phyloP scores from a whole-genome alignment of 2,888 invertebrate genomes.

The Acholoe squamosa region DNA sequence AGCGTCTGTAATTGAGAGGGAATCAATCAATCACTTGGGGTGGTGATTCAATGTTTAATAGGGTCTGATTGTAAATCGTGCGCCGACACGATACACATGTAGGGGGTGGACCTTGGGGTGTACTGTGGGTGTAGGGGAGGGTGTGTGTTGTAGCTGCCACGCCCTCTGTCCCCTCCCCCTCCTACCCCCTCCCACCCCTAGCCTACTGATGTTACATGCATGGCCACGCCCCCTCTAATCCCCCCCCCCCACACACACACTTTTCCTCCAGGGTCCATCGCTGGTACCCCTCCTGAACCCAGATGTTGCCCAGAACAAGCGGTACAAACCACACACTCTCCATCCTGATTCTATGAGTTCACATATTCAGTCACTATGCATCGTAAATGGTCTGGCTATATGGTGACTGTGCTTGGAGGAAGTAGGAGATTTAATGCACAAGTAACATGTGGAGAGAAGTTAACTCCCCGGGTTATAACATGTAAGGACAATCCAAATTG shows the following conservation, averaged over 20 bases:
- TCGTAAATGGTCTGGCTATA: neutral
- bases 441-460: neutral
- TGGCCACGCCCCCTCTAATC: neutral
- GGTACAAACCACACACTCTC: neutral
- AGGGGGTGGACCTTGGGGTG: slow-evolving; percentile 24
- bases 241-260: neutral
- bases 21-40: slow-evolving; percentile 41
- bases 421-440: neutral
- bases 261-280: neutral
- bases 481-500: slow-evolving; percentile 18
- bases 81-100: slow-evolving; percentile 27
- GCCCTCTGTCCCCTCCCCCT: neutral
- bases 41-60: neutral
- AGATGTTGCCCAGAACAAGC: neutral
- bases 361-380: neutral
- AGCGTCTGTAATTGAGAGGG: slow-evolving; percentile 40
- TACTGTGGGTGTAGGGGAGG: neutral
- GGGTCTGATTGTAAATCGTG: slow-evolving; percentile 36
- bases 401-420: neutral
- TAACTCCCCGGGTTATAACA: slow-evolving; percentile 4
- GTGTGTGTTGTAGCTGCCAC: neutral
- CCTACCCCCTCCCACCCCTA: neutral
- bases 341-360: neutral
- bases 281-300: neutral
- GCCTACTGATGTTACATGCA: neutral